phyloP scores from a whole-genome alignment of 2,797 vertebrate genomes.

The Tolypeutes matacus region DNA sequence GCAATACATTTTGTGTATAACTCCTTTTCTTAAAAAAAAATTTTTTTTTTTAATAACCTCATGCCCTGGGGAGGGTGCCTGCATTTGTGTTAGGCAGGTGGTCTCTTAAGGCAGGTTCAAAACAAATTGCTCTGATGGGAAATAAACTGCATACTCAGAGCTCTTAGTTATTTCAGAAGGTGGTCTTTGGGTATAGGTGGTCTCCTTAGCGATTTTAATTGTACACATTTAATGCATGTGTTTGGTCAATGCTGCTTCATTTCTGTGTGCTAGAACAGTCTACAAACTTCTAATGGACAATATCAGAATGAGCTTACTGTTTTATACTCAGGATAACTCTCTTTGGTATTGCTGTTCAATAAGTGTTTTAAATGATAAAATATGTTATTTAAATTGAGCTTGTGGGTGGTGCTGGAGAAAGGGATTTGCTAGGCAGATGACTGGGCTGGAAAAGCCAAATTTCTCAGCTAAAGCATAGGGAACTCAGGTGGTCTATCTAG shows the following conservation, averaged over 20 bases:
- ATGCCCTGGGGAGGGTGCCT: constrained; percentile 43
- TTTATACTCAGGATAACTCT: constrained; percentile 6
- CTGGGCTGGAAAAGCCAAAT: constrained; percentile 23
- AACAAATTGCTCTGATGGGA: constrained; percentile 73
- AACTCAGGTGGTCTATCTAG: not conserved
- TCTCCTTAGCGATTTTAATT: constrained; percentile 72
- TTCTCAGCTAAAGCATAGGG: not conserved
- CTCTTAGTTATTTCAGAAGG: constrained; percentile 62
- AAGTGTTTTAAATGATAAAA: constrained; percentile 50
- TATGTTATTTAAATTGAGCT: not conserved
- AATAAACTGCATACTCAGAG: constrained; percentile 65
- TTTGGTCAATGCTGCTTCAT: constrained; percentile 52
- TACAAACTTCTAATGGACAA: not conserved
- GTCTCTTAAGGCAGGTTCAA: constrained; percentile 70
- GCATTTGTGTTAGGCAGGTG: constrained; percentile 62
- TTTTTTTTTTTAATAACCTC: constrained; percentile 29
- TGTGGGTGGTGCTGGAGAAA: constrained; percentile 13
- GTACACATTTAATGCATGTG: constrained; percentile 7
- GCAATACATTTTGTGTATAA: constrained; percentile 51
- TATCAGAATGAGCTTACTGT: constrained; percentile 57
- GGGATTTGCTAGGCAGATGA: not conserved
- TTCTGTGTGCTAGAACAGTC: not conserved
- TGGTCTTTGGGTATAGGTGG: constrained; percentile 73
- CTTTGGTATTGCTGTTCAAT: constrained; percentile 5
- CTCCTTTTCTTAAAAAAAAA: constrained; percentile 35